Evolutionary conservation across 2,797 vertebrate species (phyloP).

Genomic region (Mastacembelus armatus): DNA sequence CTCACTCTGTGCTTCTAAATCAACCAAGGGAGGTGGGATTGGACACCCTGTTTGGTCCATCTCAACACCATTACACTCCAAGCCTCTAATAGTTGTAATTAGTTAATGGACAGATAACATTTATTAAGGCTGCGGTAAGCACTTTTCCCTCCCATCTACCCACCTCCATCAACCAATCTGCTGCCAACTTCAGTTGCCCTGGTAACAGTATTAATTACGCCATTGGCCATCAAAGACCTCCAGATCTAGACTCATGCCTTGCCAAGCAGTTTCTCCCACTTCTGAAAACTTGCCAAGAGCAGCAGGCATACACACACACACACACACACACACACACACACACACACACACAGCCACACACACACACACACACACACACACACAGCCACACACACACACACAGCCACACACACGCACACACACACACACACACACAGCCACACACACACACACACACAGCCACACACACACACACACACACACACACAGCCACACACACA

Average conservation of each 20-base stretch:
- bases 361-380: conserved; percentile 27
- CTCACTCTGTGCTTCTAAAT: conserved; percentile 82
- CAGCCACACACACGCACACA: conserved; percentile 42
- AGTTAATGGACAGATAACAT: conserved; percentile 88
- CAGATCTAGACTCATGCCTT: conserved; percentile 69
- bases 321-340: conserved; percentile 17
- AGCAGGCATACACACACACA: conserved; percentile 39
- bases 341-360: no score
- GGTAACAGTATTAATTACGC: conserved; percentile 75
- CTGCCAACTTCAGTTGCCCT: conserved; percentile 73
- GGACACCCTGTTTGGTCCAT: conserved; percentile 63
- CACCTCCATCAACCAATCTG: conserved; percentile 46
- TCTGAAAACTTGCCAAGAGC: conserved; percentile 67
- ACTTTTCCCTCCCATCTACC: conserved; percentile 67
- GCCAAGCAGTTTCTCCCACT: conserved; percentile 77
- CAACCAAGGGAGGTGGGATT: conserved; percentile 47
- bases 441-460: conserved; percentile 41
- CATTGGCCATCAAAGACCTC: conserved; percentile 67
- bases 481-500: conserved; percentile 25
- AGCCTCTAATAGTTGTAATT: conserved; percentile 86
- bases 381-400: no score
- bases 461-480: conserved; percentile 26
- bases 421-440: conserved; percentile 7
- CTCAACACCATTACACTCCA: conserved; percentile 67
- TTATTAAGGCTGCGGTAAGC: conserved; percentile 84